Evolutionary conservation across 2,888 invertebrate species (phyloP).

Genomic region (Drosophila recens): DNA sequence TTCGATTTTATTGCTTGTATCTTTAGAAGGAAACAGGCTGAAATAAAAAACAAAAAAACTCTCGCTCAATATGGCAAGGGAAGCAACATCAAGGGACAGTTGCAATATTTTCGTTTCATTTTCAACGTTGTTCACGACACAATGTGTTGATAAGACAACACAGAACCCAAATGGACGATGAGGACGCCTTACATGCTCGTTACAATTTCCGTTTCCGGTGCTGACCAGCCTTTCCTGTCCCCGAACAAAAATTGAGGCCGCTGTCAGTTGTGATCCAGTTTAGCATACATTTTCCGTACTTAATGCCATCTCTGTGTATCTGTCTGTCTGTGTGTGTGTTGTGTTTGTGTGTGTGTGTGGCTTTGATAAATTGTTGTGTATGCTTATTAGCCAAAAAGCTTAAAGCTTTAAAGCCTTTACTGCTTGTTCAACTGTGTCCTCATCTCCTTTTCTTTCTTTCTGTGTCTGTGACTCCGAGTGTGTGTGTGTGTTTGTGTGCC

Average conservation of each 20-base stretch:
- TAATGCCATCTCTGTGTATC: constrained; percentile 31
- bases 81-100: constrained; percentile 61
- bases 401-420: constrained; percentile 54
- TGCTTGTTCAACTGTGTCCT: neutral
- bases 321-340: constrained; percentile 10
- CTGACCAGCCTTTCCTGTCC: neutral
- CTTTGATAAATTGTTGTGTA: constrained; percentile 56
- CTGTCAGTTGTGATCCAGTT: constrained; percentile 54
- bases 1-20: constrained; percentile 79
- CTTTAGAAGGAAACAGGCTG: constrained; percentile 57
- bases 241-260: constrained; percentile 36
- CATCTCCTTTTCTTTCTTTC: neutral
- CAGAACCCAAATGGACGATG: constrained; percentile 8
- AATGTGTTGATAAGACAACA: constrained; percentile 76
- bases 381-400: constrained; percentile 69
- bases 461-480: neutral
- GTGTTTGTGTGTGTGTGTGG: constrained; percentile 31
- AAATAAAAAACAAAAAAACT: constrained; percentile 6
- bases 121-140: constrained; percentile 54
- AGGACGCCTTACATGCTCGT: constrained; percentile 52
- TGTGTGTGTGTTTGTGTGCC: constrained; percentile 4
- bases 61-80: constrained; percentile 19
- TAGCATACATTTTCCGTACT: constrained; percentile 56
- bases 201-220: constrained; percentile 71
- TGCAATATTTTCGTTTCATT: constrained; percentile 80